Base-by-base conservation (phyloP, 1,140 invertebrate genomes). In the Papilio xuthus region DNA sequence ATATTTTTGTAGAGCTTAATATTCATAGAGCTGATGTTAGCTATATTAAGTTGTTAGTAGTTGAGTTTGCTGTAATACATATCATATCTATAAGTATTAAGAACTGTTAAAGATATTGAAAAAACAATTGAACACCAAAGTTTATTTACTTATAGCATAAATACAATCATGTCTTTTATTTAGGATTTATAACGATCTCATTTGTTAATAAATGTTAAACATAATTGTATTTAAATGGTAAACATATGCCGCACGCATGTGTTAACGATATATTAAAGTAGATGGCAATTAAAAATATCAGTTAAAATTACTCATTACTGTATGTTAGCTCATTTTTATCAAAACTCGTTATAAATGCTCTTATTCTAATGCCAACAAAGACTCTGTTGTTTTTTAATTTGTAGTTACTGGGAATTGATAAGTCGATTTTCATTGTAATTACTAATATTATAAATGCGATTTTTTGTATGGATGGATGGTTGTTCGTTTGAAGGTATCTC, bases 231-330 rank as follows among this genome's bases (percentile, higher is more conserved):
- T 41, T 42, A 71, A 71, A 44, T 44, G 71, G 47, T 74, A 77
- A 63, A 77, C 50, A 77, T 63, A 63, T 77, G 73, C 47, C 2
- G 47, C 13, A 12, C 53, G 53, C 47, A 75, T 53, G 50, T 75
- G 53, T 26, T 12, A 23, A 47, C 71, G 20, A 72, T 72, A 72
- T 72, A 23, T 72, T 44, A 72, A 44, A 44, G 60, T 67, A 26
- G 60, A 67, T 15, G 60, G 60, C 71, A 42, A 72, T 72, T 72
- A 72, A 72, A 42, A 47, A 50, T 72, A 72, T 72, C 71, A 50
- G 71, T 72, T 72, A 72, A 72, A 72, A 72, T 44, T 44, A 47
- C 71, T 72, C 71, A 76, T 73, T 53, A 82, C 78, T 80, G 78
- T 69, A 12, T 56, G 75, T 70, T 72, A 18, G 15, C 70, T 44